Base-by-base conservation (phyloP, 2,888 invertebrate species). In the Nesidiocoris tenuis region DNA sequence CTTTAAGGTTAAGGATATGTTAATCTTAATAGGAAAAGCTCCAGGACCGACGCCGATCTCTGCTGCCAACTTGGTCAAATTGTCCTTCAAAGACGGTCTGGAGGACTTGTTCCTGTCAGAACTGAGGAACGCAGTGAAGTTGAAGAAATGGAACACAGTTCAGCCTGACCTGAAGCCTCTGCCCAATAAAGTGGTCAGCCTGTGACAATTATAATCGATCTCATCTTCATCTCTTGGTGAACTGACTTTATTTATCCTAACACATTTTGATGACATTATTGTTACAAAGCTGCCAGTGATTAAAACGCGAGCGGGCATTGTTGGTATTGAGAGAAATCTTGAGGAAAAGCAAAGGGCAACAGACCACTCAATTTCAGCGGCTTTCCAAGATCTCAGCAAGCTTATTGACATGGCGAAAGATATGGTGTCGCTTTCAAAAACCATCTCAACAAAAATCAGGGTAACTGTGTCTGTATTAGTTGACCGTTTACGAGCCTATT, bases 371-470 rank as follows among this genome's bases (percentile, higher is more conserved):
- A 98, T 99, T 80, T 90, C 89, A 17, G 87, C 91, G 80, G 98
- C 99, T 0, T 99, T 99, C 85, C 92, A 98, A 85, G 99, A 99
- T 85, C 88, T 99, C 74, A 92, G 87, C 81, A 94, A 95, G 81
- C 86, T 99, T 1, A 99, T 99, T 94, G 90, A 89, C 22, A 82
- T 81, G 89, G 98, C 98, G 0, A 94, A 96, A 83, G 97, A 98
- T 80, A 99, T 99, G 99, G 98, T 99, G 61, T 85, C 87, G 0
- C 86, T 99, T 79, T 95, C 98, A 0, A 94, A 94, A 83, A 91
- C 88, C 80, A 98, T 99, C 81, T 95, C 98, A 24, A 89, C 88
- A 66, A 97, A 95, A 87, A 95, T 99, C 81, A 90, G 92, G 83
- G 90, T 89, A 83, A 84, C 82, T 83, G n/a, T n/a, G n/a, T n/a